Evolutionary conservation across 2,888 invertebrate species (phyloP).

Genomic region (Candidula unifasciata): DNA sequence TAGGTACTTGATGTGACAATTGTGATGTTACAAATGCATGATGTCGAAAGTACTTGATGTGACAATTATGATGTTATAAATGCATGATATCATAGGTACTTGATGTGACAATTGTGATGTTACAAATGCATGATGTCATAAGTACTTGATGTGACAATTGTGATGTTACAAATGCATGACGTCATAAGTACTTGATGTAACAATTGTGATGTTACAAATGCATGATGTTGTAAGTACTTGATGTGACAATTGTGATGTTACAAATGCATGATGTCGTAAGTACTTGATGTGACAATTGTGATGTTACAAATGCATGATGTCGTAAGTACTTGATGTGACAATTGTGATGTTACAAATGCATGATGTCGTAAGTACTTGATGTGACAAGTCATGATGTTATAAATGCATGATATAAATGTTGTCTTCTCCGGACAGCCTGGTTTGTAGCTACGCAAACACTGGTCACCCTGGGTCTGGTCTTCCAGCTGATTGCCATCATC

Average conservation of each 20-base stretch:
- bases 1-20: too few relatives aligned
- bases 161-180: not conserved
- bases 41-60: not conserved
- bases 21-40: not conserved
- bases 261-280: not conserved
- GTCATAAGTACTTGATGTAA: not conserved
- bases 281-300: not conserved
- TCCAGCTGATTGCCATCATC: slow-evolving; percentile 26
- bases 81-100: too few relatives aligned
- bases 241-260: not conserved
- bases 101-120: not conserved
- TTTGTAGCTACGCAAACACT: slow-evolving; percentile 37
- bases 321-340: not conserved
- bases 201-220: too few relatives aligned
- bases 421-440: slow-evolving; percentile 29
- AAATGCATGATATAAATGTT: not conserved
- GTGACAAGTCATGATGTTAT: not conserved
- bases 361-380: not conserved
- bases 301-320: too few relatives aligned
- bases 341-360: not conserved
- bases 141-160: not conserved
- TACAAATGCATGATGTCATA: not conserved
- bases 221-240: too few relatives aligned
- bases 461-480: slow-evolving; percentile 22
- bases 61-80: too few relatives aligned